Percentiles rank a stretch among this genome's conserved stretches.
Evolutionary conservation across 2,113 vertebrate species (phyloP).

Genomic region (Calypte anna): DNA sequence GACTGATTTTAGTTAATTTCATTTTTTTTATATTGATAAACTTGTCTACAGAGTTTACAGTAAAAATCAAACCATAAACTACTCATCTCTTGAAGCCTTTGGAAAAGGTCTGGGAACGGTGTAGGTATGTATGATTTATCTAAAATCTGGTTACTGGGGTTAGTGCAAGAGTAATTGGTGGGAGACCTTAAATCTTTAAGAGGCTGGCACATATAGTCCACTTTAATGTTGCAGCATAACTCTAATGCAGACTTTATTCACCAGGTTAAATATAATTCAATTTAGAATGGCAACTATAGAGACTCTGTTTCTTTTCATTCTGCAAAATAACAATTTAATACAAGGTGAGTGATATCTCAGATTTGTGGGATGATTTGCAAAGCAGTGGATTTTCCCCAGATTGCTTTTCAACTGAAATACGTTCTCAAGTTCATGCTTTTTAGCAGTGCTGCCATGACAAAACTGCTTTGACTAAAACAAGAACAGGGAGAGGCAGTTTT

Average conservation of each 20-base stretch:
- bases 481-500: neutral
- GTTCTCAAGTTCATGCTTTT: neutral
- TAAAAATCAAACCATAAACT: neutral
- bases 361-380: neutral
- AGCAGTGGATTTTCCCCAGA: neutral
- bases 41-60: neutral
- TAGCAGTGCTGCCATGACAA: neutral
- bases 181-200: neutral
- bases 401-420: neutral
- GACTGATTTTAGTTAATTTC: neutral
- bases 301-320: neutral
- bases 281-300: neutral
- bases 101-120: neutral
- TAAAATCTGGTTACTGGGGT: neutral
- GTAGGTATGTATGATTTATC: neutral
- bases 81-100: neutral
- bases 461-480: neutral
- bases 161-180: neutral
- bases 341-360: neutral
- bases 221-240: neutral
- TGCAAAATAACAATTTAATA: neutral
- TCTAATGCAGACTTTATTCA: neutral
- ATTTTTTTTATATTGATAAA: neutral
- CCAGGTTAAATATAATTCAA: constrained; percentile 5
- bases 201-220: neutral